Percentiles rank a stretch among this genome's conserved stretches.
phyloP scores from a whole-genome alignment of 1,140 invertebrate species.

The Matsumurasca onukii region DNA sequence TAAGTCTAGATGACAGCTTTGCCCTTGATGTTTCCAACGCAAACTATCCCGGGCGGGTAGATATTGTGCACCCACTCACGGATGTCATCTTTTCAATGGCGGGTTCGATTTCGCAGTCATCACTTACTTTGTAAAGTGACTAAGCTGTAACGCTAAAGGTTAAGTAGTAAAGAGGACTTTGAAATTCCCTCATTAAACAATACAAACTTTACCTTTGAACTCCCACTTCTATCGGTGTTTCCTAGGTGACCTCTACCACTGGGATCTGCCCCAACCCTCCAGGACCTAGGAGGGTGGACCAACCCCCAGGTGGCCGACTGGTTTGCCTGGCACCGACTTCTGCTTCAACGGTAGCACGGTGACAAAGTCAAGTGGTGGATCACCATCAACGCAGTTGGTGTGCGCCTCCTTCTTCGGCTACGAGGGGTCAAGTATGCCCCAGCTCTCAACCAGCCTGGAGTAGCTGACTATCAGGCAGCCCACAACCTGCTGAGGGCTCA shows the following conservation, averaged over 20 bases:
- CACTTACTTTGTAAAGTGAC: too few species aligned
- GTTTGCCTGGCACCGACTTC: constrained; percentile 54
- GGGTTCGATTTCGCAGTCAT: too few species aligned
- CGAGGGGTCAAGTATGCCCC: constrained; percentile 41
- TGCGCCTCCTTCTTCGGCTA: constrained; percentile 67
- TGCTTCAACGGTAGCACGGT: constrained; percentile 55
- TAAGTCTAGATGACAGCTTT: too few species aligned
- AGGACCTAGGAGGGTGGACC: constrained; percentile 61
- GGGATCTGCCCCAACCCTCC: constrained; percentile 54
- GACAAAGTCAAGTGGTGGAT: constrained; percentile 60
- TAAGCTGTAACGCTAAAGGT: too few species aligned
- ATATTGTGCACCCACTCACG: too few species aligned
- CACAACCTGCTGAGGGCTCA: constrained; percentile 64
- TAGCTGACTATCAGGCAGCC: constrained; percentile 57
- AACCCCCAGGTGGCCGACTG: constrained; percentile 58
- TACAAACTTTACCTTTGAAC: too few species aligned
- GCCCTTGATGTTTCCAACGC: too few species aligned
- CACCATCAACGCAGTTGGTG: constrained; percentile 72
- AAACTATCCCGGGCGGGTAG: too few species aligned
- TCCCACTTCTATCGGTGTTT: too few species aligned
- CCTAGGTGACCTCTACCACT: constrained; percentile 55
- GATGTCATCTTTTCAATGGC: too few species aligned
- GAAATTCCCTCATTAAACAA: too few species aligned
- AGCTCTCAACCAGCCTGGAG: constrained; percentile 53
- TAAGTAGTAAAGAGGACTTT: too few species aligned